Evolutionary conservation across 2,113 vertebrate genomes (phyloP), one percentile per base, ranked within the genome.

Genomic region (Mastomys natalensis): DNA sequence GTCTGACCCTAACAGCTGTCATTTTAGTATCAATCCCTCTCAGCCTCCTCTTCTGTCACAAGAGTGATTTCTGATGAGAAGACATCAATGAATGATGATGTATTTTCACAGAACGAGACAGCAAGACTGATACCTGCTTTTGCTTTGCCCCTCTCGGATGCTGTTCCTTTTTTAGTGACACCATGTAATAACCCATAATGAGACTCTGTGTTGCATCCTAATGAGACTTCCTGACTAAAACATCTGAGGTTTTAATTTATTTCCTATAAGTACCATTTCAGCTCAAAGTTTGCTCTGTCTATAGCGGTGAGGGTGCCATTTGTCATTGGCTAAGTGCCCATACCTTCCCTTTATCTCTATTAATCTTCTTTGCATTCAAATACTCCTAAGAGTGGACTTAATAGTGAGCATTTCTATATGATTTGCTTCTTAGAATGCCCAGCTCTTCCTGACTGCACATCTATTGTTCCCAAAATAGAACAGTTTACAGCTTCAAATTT

Each of bases 201-300:
- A 97, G 95, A 91, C 95, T 62, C 93, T 89, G 34, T 91, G 89
- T 88, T 96, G 96, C 89, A 97, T 96, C 87, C 96, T 93, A 97
- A 98, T 97, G 96, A 97, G 89, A 96, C 95, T 98, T 98, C 94
- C 97, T 97, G 97, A 95, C 97, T 95, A 95, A 96, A 97, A 84
- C 95, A 97, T 97, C 93, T 97, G 96, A 97, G 96, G 84, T 91
- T 97, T 96, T 92, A 87, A 95, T 97, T 97, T 97, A 95, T 95
- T 97, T 98, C 97, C 96, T 97, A 80, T 95, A 98, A 97, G 95
- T 91, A 98, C 93, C 91, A 97, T 97, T 97, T 97, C 87, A 95
- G 87, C 89, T 95, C 95, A 92, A 96, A 97, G 95, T 97, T 96
- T 87, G 91, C 91, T 96, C 96, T 96, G 93, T 96, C 84, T 89